Evolutionary conservation across 2,888 invertebrate genomes (phyloP).

Genomic region (Latrodectus elegans): DNA sequence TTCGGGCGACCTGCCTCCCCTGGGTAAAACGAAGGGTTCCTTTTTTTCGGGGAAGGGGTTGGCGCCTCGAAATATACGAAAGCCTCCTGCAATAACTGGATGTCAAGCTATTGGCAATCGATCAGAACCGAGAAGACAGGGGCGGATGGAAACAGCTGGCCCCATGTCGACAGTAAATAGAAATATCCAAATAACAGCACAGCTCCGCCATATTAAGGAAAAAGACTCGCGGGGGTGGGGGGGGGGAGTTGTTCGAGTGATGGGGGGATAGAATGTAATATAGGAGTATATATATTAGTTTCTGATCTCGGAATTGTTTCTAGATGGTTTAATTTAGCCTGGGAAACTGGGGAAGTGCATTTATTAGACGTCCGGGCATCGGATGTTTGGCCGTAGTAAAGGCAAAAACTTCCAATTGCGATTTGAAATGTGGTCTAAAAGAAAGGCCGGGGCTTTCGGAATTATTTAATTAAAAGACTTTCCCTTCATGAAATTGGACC

Average conservation of each 20-base stretch:
- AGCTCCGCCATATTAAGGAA: conserved; percentile 63
- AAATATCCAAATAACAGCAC: conserved; percentile 65
- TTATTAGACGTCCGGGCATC: conserved; percentile 51
- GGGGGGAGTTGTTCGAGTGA: conserved; percentile 11
- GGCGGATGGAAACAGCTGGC: conserved; percentile 53
- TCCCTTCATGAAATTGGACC: conserved; percentile 25
- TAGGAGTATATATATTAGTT: conserved; percentile 67
- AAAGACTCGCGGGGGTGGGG: conserved; percentile 35
- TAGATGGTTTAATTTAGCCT: conserved; percentile 66
- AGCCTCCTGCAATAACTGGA: conserved; percentile 61
- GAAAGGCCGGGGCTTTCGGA: conserved; percentile 15
- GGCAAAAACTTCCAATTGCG: conserved; percentile 59
- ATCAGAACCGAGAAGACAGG: conserved; percentile 34
- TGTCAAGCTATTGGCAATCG: conserved; percentile 66
- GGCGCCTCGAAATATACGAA: conserved; percentile 20
- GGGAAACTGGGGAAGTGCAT: conserved; percentile 57
- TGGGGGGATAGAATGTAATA: conserved; percentile 57
- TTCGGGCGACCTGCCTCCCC: conserved; percentile 4
- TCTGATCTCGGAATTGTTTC: conserved; percentile 64
- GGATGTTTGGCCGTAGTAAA: conserved; percentile 11
- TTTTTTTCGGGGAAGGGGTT: not conserved
- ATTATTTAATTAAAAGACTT: conserved; percentile 62
- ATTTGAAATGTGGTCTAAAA: conserved; percentile 51
- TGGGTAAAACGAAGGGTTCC: not conserved
- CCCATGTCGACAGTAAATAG: conserved; percentile 65